Evolutionary conservation across 1,140 invertebrate genomes (phyloP).

Genomic region (Trichonephila clavipes): DNA sequence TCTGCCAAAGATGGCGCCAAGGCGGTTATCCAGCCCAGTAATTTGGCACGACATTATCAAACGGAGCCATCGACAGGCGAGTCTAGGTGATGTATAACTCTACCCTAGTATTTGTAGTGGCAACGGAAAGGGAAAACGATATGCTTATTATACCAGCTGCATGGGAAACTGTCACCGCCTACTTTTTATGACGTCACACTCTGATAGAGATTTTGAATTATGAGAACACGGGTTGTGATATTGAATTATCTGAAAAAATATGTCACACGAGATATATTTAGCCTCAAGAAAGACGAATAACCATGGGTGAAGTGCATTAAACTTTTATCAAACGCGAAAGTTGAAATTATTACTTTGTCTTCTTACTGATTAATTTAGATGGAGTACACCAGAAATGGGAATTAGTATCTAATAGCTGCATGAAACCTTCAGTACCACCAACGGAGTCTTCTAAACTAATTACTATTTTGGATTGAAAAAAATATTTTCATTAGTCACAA

Average conservation of each 20-base stretch:
- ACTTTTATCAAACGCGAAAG: no score
- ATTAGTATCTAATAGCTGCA: no score
- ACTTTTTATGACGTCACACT: conserved; percentile 41
- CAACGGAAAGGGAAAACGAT: conserved; percentile 33
- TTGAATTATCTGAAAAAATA: not conserved
- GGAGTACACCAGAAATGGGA: no score
- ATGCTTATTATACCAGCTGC: conserved; percentile 39
- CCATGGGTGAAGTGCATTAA: no score
- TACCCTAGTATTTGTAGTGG: conserved; percentile 52
- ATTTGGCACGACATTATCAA: conserved; percentile 74
- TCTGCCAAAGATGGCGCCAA: conserved; percentile 63
- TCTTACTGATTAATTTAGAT: no score
- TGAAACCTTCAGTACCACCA: no score
- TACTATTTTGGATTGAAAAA: no score
- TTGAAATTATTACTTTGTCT: no score
- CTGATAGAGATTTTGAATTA: not conserved
- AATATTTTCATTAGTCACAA: no score
- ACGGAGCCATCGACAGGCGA: conserved; percentile 53
- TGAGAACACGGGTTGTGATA: not conserved
- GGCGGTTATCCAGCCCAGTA: conserved; percentile 30
- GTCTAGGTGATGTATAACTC: conserved; percentile 51
- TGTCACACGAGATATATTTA: no score
- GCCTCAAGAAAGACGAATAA: no score
- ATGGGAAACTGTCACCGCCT: not conserved
- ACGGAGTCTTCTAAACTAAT: no score